A percentile compares a stretch with the other conserved stretches of the same genome.
phyloP scores from a whole-genome alignment of 2,797 vertebrate genomes.

The Phrynocephalus vlangalii region DNA sequence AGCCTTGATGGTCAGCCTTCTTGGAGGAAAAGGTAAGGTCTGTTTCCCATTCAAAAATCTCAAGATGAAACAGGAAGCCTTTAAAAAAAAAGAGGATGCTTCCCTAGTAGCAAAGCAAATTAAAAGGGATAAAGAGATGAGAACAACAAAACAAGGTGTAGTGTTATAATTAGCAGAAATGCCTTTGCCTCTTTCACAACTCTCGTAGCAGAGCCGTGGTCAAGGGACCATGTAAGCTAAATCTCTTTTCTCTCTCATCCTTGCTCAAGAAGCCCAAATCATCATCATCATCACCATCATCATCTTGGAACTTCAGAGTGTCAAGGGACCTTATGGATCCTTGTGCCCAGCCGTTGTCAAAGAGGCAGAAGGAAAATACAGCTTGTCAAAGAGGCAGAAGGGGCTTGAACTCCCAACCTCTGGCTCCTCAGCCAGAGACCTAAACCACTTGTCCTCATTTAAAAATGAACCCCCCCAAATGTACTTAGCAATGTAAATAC shows the following conservation, averaged over 20 bases:
- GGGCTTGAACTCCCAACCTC: too few relatives aligned
- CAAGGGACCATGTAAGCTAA: neutral
- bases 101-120: neutral
- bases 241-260: neutral
- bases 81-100: neutral
- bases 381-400: too few relatives aligned
- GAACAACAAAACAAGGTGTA: neutral
- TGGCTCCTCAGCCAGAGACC: too few relatives aligned
- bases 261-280: neutral
- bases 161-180: neutral
- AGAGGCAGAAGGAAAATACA: too few relatives aligned
- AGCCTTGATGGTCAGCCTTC: constrained; percentile 26
- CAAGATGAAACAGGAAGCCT: neutral
- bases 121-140: neutral
- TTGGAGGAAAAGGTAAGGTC: constrained; percentile 13
- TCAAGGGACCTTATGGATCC: too few relatives aligned
- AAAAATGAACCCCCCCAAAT: neutral
- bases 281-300: neutral
- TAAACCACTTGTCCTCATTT: neutral
- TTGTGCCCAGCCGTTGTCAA: too few relatives aligned
- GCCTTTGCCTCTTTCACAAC: neutral
- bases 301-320: too few relatives aligned
- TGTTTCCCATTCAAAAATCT: constrained; percentile 25
- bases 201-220: neutral
- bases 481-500: neutral